Conservation (phyloP, 2,797 vertebrate species). For the Danio aesculapii region DNA sequence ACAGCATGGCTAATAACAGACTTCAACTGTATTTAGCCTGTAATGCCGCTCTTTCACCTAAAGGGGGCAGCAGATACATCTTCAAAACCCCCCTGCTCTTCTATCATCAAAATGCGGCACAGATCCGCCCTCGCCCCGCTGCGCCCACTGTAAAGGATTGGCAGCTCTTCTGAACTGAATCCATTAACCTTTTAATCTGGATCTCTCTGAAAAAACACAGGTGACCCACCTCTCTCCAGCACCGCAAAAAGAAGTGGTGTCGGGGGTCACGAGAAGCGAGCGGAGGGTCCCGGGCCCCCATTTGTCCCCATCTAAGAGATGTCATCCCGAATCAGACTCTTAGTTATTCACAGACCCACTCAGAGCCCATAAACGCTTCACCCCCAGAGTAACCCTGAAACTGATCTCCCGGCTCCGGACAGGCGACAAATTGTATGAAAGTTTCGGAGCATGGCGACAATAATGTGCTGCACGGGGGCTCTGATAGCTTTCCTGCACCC, state of each 20-base stretch:
- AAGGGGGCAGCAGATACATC: conserved; percentile 75
- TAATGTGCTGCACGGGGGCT: conserved; percentile 66
- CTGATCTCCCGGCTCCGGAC: conserved; percentile 66
- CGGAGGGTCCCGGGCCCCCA: conserved; percentile 59
- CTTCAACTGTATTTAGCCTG: background rate
- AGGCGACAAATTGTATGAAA: conserved; percentile 73
- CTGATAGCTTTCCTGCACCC: conserved; percentile 67
- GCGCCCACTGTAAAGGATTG: conserved; percentile 69
- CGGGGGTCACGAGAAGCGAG: conserved; percentile 49
- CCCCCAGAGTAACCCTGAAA: conserved; percentile 45
- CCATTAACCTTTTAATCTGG: conserved; percentile 80
- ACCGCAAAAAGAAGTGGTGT: conserved; percentile 69
- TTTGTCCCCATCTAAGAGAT: conserved; percentile 78
- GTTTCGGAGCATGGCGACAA: conserved; percentile 65
- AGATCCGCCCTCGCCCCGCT: conserved; percentile 47
- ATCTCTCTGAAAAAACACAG: conserved; percentile 68
- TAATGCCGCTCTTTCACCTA: conserved; percentile 51
- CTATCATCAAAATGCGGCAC: conserved; percentile 74
- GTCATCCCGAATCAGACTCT: conserved; percentile 80
- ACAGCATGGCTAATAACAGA: no score
- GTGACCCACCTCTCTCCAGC: conserved; percentile 65
- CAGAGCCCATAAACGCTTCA: conserved; percentile 62
- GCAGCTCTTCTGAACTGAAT: conserved; percentile 74
- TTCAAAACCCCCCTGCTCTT: conserved; percentile 48
- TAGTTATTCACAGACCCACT: conserved; percentile 79